Percentiles rank a stretch among this genome's conserved stretches.
Conservation (phyloP, 2,888 invertebrate genomes). For the Aleiodes leptofemur region DNA sequence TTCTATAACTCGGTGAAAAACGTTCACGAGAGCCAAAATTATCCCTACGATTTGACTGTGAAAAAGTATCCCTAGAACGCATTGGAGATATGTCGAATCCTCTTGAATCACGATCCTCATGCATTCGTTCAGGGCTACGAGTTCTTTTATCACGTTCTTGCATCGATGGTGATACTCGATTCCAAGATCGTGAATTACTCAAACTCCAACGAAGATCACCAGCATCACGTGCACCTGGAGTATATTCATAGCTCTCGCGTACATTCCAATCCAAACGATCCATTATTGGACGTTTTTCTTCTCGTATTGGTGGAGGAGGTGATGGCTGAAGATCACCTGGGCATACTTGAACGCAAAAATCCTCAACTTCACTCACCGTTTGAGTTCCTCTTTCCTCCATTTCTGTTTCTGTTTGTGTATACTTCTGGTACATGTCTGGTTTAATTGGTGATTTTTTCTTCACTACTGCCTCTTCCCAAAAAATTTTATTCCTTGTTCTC, state of each 20-base stretch:
- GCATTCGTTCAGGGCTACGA: constrained; percentile 50
- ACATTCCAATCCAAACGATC: constrained; percentile 71
- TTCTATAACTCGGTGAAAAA: constrained; percentile 60
- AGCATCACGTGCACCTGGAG: constrained; percentile 61
- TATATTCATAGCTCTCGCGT: constrained; percentile 66
- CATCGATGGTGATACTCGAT: constrained; percentile 55
- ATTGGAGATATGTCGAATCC: constrained; percentile 57
- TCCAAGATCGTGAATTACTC: constrained; percentile 63
- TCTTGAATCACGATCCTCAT: constrained; percentile 57
- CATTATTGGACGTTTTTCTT: constrained; percentile 67
- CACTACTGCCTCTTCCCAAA: constrained; percentile 66
- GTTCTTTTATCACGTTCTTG: constrained; percentile 58
- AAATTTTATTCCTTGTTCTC: constrained; percentile 64
- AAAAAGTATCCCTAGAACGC: constrained; percentile 56
- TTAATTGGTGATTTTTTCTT: constrained; percentile 48
- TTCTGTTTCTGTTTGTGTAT: constrained; percentile 68
- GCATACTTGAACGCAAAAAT: constrained; percentile 56
- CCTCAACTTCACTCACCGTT: constrained; percentile 49
- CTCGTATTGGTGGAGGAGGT: constrained; percentile 53
- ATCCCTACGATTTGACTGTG: constrained; percentile 20
- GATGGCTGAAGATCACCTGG: constrained; percentile 53
- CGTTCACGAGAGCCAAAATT: constrained; percentile 46
- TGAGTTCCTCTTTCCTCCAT: constrained; percentile 56
- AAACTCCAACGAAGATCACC: constrained; percentile 70
- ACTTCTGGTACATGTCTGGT: constrained; percentile 67